A percentile compares a stretch with the other conserved stretches of the same genome.
Conservation (phyloP, 2,888 invertebrate genomes). For the Rhodophaea formosa region DNA sequence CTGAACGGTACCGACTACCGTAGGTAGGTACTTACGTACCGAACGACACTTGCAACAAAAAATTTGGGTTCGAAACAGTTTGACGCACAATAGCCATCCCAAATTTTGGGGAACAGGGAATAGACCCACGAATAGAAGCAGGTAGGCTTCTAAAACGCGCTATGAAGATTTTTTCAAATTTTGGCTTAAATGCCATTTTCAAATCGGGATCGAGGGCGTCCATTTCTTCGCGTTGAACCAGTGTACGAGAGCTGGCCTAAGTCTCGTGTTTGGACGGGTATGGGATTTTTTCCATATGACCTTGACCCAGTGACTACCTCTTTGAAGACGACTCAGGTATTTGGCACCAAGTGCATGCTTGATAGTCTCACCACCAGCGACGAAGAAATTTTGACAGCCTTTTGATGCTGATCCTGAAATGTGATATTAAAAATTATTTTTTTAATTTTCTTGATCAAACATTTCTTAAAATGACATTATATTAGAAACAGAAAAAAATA, state of each 20-base stretch:
- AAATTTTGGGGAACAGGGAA: slow-evolving; percentile 21
- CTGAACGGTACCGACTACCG: not conserved
- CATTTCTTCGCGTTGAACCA: slow-evolving; percentile 72
- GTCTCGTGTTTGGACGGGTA: slow-evolving; percentile 32
- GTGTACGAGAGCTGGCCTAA: slow-evolving; percentile 58
- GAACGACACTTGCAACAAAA: slow-evolving; percentile 20
- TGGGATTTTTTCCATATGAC: slow-evolving; percentile 21
- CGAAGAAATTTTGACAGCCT: slow-evolving; percentile 70
- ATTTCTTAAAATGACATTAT: no score
- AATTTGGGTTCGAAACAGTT: slow-evolving; percentile 11
- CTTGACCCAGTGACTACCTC: slow-evolving; percentile 63
- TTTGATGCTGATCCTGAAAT: slow-evolving; percentile 35
- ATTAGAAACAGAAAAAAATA: no score
- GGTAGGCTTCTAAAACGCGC: slow-evolving; percentile 62
- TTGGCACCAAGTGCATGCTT: slow-evolving; percentile 69
- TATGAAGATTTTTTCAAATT: slow-evolving; percentile 46
- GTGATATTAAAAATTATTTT: not conserved
- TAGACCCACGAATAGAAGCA: slow-evolving; percentile 51
- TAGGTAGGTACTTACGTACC: not conserved
- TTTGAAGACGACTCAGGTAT: slow-evolving; percentile 42
- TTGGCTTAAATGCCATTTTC: slow-evolving; percentile 33
- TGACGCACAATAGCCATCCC: slow-evolving; percentile 41
- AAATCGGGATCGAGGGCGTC: slow-evolving; percentile 46
- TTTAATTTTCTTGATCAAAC: no score
- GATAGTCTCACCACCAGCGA: slow-evolving; percentile 50